These are phyloP conservation scores for Ophonus ardosiacus DNA, from an alignment of 2,888 invertebrate genomes.

Conservation along the genomic window DNA sequence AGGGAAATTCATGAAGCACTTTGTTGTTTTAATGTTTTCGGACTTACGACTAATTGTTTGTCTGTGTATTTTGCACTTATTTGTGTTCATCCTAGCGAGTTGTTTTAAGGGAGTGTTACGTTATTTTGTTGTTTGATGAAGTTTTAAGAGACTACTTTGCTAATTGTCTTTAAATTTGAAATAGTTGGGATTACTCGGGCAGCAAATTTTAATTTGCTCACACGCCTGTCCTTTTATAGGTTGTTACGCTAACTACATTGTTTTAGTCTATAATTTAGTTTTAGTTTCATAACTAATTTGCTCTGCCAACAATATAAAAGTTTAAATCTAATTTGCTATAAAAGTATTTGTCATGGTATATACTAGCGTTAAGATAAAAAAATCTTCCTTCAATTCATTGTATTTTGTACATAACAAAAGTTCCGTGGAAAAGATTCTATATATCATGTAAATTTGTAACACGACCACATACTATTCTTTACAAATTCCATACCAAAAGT, in stretches of 20 bases:
- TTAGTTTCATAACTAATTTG: not conserved
- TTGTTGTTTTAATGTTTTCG: conserved; percentile 44
- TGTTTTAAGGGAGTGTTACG: conserved; percentile 43
- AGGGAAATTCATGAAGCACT: conserved; percentile 36
- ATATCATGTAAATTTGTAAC: too few relatives aligned
- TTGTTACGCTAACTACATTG: not conserved
- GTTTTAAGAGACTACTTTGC: conserved; percentile 33
- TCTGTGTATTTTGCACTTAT: conserved; percentile 46
- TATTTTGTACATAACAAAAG: too few relatives aligned
- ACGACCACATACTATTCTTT: too few relatives aligned
- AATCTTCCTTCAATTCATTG: too few relatives aligned
- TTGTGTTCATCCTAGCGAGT: conserved; percentile 30
- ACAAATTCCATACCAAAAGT: too few relatives aligned
- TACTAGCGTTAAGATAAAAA: not conserved
- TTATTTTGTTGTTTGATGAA: conserved; percentile 39
- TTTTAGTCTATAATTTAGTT: not conserved
- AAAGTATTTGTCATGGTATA: not conserved
- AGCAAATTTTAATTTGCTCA: conserved; percentile 36
- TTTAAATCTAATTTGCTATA: not conserved
- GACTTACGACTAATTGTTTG: conserved; percentile 42
- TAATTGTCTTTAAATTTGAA: conserved; percentile 39
- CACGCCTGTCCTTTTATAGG: not conserved
- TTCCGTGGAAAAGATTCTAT: too few relatives aligned
- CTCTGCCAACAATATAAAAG: not conserved
- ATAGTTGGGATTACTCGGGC: conserved; percentile 26